These are phyloP conservation scores for Heliconius erato DNA, from an alignment of 2,888 invertebrate species.

Conservation along the genomic window DNA sequence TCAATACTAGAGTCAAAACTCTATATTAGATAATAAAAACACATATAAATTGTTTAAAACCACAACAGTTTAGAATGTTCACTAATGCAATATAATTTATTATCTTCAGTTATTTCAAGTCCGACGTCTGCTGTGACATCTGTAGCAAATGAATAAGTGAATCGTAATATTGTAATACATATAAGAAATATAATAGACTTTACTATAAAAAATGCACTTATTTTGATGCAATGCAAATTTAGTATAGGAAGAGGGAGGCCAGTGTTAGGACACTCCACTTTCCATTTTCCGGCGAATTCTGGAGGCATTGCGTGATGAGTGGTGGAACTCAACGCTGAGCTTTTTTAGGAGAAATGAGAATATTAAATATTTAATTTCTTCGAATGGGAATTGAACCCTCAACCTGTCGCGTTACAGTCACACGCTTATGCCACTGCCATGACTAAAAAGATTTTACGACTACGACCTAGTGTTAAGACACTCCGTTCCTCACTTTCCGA, in stretches of 20 bases:
- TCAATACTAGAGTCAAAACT: neutral
- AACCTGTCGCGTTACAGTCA: too few species aligned
- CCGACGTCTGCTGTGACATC: slow-evolving; percentile 40
- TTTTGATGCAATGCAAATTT: neutral
- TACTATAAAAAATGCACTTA: slow-evolving; percentile 9
- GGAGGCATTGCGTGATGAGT: neutral
- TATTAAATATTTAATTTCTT: too few species aligned
- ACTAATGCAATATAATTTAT: slow-evolving; percentile 28
- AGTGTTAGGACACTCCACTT: neutral
- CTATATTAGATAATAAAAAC: neutral
- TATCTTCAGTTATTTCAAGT: slow-evolving; percentile 37
- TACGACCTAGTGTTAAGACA: too few species aligned
- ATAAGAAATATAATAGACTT: neutral
- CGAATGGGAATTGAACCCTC: too few species aligned
- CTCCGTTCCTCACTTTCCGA: too few species aligned
- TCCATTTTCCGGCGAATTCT: neutral
- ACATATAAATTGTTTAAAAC: neutral
- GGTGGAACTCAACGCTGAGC: too few species aligned
- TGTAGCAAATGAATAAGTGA: slow-evolving; percentile 49
- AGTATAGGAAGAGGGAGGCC: neutral
- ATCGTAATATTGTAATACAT: slow-evolving; percentile 31
- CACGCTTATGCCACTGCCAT: too few species aligned
- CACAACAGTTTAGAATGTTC: neutral
- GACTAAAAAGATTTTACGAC: too few species aligned
- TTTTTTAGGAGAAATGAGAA: too few species aligned